Evolutionary conservation across 2,888 invertebrate genomes (phyloP), one percentile per base, ranked within the genome.

Genomic region (Seira sanloemensis): DNA sequence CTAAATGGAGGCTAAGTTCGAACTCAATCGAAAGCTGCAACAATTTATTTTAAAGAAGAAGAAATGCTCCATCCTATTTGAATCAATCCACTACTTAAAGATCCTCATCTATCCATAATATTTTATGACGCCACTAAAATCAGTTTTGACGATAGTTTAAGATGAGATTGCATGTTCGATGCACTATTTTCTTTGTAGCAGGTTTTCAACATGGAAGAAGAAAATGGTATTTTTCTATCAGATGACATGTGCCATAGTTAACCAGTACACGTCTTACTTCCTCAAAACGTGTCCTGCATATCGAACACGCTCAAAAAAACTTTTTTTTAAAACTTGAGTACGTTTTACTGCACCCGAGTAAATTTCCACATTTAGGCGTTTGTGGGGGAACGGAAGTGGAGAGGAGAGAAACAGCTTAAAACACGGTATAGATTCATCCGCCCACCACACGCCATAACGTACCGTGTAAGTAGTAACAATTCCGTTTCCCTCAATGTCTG

Each of bases 181-280:
- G 50, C 50, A 50, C 16, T 12, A 50, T 50, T 50, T 16, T 2
- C 12, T 7, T 50, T 50, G 50, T 37, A 37, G 37, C 12, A 4
- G 37, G 5, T 37, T 37, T 72, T 50, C 72, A 2, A 9, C 50
- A 50, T 18, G 5, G 67, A 26, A 67, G 25, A 25, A 37, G 68
- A 26, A 68, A n/a, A 9, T 1, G 2, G 0, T 71, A 27, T 73
- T 19, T 62, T 69, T 71, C 18, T 71, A 23, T 37, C 16, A 66
- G 69, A 78, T 78, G 78, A 78, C 78, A 78, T 78, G 78, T 78
- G 67, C 62, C n/a, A 27, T 78, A 78, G 78, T 78, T 78, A 78
- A 69, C 62, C 78, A 78, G 72, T 23, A 27, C 78, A 78, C 78
- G 78, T 78, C 71, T 71, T 66, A 62, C 65, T 46, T 24, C 26